phyloP scores from a whole-genome alignment of 2,113 vertebrate genomes.

The Pontoporia blainvillei region DNA sequence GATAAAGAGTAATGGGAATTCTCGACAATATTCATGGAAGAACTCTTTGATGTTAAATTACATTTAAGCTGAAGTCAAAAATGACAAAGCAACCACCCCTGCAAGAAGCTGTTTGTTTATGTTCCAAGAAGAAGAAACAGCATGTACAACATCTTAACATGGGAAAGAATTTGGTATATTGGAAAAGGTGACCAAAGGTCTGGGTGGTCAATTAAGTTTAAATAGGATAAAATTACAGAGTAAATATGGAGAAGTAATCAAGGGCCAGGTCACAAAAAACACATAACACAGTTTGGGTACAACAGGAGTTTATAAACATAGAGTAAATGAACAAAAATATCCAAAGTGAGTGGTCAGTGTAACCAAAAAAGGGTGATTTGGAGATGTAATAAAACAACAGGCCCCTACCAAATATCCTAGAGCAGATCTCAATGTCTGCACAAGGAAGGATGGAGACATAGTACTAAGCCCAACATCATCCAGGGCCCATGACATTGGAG shows the following conservation, averaged over 20 bases:
- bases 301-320: neutral
- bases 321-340: neutral
- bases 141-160: rapidly evolving
- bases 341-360: neutral
- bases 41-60: neutral
- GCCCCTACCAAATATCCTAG: too few species aligned
- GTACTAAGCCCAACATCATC: too few species aligned
- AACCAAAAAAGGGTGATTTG: neutral
- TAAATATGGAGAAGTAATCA: neutral
- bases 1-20: neutral
- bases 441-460: neutral
- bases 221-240: neutral
- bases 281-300: rapidly evolving
- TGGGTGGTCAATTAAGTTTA: too few species aligned
- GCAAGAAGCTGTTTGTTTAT: neutral
- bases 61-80: neutral
- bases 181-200: neutral
- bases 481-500: rapidly evolving
- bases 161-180: too few species aligned
- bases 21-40: neutral
- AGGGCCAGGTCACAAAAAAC: neutral
- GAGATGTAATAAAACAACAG: neutral
- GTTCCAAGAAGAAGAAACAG: neutral
- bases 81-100: neutral
- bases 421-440: neutral